Evolutionary conservation across 53 echinoderm and acorn worm genomes (phyloP).

Genomic region (Glandiceps talaboti): DNA sequence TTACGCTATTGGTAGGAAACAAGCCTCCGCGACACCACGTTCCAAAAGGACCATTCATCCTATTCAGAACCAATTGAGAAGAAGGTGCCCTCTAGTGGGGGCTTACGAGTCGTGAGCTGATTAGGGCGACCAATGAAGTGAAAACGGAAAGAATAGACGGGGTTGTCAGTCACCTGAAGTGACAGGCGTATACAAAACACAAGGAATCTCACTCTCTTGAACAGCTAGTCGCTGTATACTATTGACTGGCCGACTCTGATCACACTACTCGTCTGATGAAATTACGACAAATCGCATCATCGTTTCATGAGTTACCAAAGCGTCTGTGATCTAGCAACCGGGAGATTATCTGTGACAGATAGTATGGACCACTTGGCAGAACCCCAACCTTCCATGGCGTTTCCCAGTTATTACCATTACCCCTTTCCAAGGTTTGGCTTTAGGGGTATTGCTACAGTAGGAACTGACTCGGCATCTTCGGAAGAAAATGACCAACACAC

Average conservation of each 20-base stretch:
- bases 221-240: not conserved
- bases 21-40: not conserved
- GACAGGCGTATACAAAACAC: not conserved
- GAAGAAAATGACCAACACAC: too few relatives aligned
- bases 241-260: not conserved
- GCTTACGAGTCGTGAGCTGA: not conserved
- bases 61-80: not conserved
- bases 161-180: not conserved
- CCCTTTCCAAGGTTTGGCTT: not conserved
- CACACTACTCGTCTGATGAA: not conserved
- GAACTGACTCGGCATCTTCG: too few relatives aligned
- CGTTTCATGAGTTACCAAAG: not conserved
- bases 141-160: not conserved
- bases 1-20: not conserved
- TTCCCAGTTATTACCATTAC: not conserved
- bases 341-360: not conserved
- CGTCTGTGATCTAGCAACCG: not conserved
- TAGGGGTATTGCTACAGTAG: not conserved
- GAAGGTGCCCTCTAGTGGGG: not conserved
- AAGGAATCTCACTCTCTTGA: not conserved
- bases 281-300: not conserved
- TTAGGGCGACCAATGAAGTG: not conserved
- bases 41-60: not conserved
- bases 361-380: not conserved
- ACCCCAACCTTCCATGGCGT: not conserved